These are phyloP conservation scores for Smutsia temminckii DNA, from an alignment of 2,797 vertebrate genomes.

Conservation along the genomic window DNA sequence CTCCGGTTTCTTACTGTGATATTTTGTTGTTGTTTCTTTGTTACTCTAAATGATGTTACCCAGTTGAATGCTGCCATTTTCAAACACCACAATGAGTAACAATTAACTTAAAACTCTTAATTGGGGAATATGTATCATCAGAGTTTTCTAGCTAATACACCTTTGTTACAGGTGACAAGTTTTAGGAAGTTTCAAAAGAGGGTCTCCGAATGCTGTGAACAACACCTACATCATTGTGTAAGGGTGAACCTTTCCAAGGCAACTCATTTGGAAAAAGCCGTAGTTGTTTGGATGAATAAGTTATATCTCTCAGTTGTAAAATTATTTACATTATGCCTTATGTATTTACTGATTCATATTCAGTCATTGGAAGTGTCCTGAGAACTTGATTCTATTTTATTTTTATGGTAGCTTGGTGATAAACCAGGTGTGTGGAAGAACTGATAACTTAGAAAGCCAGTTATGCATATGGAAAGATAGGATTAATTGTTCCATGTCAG, in stretches of 20 bases:
- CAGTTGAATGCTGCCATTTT: neutral
- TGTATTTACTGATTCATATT: constrained; percentile 11
- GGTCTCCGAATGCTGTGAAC: constrained; percentile 16
- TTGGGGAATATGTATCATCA: neutral
- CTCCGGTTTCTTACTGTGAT: neutral
- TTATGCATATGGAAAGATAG: neutral
- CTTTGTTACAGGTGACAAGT: neutral
- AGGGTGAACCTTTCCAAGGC: constrained; percentile 2
- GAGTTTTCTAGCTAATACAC: neutral
- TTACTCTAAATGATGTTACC: neutral
- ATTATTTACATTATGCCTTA: neutral
- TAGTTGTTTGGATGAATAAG: neutral
- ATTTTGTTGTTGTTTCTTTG: neutral
- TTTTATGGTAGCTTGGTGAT: constrained; percentile 45
- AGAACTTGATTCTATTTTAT: constrained; percentile 41
- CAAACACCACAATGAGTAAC: neutral
- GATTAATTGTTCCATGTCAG: constrained; percentile 21
- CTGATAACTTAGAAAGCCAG: neutral
- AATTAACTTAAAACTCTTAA: constrained; percentile 9
- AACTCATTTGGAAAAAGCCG: constrained; percentile 4
- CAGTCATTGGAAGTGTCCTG: constrained; percentile 6
- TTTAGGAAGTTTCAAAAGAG: constrained; percentile 22
- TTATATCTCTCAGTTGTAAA: constrained; percentile 17
- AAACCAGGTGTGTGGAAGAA: constrained; percentile 12
- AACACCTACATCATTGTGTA: neutral